Percentiles rank a stretch among this genome's conserved stretches.
phyloP scores from a whole-genome alignment of 2,113 vertebrate genomes.

The Thamnaconus septentrionalis region DNA sequence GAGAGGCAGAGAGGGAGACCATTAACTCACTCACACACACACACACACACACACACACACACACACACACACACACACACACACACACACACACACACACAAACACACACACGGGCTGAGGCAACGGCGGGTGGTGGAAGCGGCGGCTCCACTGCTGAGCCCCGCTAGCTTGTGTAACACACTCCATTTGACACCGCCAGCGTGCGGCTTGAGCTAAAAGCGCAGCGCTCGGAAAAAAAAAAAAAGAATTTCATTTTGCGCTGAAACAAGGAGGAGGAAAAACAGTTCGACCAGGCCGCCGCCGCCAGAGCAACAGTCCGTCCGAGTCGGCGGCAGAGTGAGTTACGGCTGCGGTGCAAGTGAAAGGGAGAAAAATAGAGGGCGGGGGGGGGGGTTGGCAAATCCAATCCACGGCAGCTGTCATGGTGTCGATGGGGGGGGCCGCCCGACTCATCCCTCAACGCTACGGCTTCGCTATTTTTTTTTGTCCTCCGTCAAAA shows the following conservation, averaged over 20 bases:
- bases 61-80: background rate
- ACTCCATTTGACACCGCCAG: slow-evolving; percentile 66
- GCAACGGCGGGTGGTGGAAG: slow-evolving; percentile 25
- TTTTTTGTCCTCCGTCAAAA: slow-evolving; percentile 17
- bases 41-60: slow-evolving; percentile 7
- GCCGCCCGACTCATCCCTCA: slow-evolving; percentile 53
- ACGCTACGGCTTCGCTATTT: slow-evolving; percentile 36
- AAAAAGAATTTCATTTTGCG: slow-evolving; percentile 55
- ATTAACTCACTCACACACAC: slow-evolving; percentile 1
- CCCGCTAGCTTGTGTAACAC: slow-evolving; percentile 63
- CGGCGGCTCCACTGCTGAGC: slow-evolving; percentile 30
- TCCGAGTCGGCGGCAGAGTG: slow-evolving; percentile 27
- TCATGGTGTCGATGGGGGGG: slow-evolving; percentile 50
- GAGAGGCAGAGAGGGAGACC: slow-evolving; percentile 29
- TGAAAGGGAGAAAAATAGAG: background rate
- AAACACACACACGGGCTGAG: background rate
- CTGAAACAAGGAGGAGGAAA: slow-evolving; percentile 53
- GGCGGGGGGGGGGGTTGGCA: slow-evolving; percentile 12
- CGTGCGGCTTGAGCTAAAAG: slow-evolving; percentile 57
- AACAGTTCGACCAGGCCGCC: slow-evolving; percentile 51
- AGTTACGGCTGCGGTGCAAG: slow-evolving; percentile 37
- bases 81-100: slow-evolving; percentile 17
- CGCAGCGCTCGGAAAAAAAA: slow-evolving; percentile 23
- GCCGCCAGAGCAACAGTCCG: background rate
- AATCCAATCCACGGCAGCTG: slow-evolving; percentile 59